Conservation (phyloP, 1,140 invertebrate genomes). For the Physella acuta region DNA sequence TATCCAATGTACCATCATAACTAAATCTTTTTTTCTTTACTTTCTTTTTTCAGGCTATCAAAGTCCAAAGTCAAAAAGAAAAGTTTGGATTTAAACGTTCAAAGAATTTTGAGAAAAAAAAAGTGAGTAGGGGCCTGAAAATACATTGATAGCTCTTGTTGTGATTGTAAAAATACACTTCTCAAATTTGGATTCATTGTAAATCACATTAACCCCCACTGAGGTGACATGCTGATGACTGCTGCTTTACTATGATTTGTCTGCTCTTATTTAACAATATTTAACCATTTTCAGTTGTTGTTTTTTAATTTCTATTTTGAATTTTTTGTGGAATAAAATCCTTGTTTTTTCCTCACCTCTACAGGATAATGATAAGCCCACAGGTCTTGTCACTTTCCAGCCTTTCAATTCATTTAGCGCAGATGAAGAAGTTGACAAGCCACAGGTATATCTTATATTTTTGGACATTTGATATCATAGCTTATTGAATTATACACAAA, state of each 20-base stretch:
- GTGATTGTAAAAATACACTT: no score
- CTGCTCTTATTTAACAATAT: not conserved
- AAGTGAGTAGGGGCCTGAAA: no score
- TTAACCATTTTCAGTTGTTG: not conserved
- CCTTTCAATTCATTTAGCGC: slow-evolving; percentile 69
- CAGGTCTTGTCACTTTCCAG: slow-evolving; percentile 72
- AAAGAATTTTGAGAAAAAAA: slow-evolving; percentile 77
- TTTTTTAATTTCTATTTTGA: slow-evolving; percentile 4
- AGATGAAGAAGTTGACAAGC: slow-evolving; percentile 35
- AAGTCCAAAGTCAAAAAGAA: slow-evolving; percentile 65
- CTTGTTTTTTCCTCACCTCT: slow-evolving; percentile 1
- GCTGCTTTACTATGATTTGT: not conserved
- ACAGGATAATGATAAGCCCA: slow-evolving; percentile 66
- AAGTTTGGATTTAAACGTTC: slow-evolving; percentile 82
- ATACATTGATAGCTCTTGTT: no score
- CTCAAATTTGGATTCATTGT: no score
- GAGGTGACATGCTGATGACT: no score
- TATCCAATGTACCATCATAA: no score
- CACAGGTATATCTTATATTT: no score
- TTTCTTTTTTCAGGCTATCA: slow-evolving; percentile 46
- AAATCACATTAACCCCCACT: no score
- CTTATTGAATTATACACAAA: no score
- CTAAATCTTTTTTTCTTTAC: slow-evolving; percentile 46
- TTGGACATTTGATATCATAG: no score
- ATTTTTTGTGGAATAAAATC: not conserved